Conservation (phyloP, 1,140 invertebrate species). For the Frieseomelitta varia region DNA sequence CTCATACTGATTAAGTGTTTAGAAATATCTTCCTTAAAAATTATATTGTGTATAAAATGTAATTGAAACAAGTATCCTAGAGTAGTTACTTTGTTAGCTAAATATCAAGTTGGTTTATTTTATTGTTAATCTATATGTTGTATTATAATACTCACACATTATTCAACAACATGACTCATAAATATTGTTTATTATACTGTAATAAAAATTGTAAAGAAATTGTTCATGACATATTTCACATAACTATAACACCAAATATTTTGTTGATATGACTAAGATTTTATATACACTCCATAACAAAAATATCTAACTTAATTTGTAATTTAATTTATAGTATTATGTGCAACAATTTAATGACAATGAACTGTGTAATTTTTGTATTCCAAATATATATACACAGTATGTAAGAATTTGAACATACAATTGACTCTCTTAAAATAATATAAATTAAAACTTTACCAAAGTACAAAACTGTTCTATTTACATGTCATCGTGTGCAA, state of each 20-base stretch:
- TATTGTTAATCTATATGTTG: conserved; percentile 16
- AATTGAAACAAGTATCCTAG: conserved; percentile 15
- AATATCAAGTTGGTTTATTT: conserved; percentile 16
- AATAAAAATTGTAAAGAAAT: conserved; percentile 18
- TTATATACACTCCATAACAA: neutral
- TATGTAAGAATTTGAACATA: conserved; percentile 17
- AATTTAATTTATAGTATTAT: conserved; percentile 26
- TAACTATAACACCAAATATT: conserved; percentile 7
- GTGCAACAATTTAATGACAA: conserved; percentile 8
- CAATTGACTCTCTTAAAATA: conserved; percentile 11
- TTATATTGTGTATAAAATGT: conserved; percentile 25
- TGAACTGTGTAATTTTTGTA: neutral
- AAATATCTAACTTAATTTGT: neutral
- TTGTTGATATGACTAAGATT: neutral
- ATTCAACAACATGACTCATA: neutral
- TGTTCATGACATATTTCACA: neutral
- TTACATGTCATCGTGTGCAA: conserved; percentile 29
- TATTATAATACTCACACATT: conserved; percentile 34
- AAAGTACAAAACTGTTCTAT: conserved; percentile 40
- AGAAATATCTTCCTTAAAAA: conserved; percentile 1
- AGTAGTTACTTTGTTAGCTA: neutral
- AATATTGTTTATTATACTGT: neutral
- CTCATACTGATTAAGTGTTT: neutral
- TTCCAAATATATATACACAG: neutral
- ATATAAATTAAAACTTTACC: conserved; percentile 25